A percentile compares a stretch with the other conserved stretches of the same genome.
Evolutionary conservation across 1,140 invertebrate species (phyloP).

Genomic region (Protaetia brevitarsis): DNA sequence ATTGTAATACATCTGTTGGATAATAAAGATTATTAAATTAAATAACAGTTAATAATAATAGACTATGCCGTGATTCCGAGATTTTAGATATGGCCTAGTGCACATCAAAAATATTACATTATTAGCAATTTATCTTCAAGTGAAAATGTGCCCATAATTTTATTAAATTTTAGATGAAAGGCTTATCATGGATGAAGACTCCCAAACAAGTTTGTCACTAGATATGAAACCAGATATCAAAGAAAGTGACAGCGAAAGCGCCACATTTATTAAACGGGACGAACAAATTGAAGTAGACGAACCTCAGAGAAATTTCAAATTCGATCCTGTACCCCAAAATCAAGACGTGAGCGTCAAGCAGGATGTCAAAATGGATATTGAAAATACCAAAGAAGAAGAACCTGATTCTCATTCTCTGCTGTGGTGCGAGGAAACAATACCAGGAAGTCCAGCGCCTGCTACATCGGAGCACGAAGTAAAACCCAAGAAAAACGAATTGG

Average conservation of each 20-base stretch:
- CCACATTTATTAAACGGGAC: constrained; percentile 24
- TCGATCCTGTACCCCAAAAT: constrained; percentile 23
- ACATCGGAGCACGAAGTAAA: constrained; percentile 47
- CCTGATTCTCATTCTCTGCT: constrained; percentile 56
- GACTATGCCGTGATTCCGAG: no score
- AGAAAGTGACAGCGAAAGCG: constrained; percentile 37
- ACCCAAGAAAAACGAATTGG: constrained; percentile 50
- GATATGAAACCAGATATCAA: constrained; percentile 40
- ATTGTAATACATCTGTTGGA: no score
- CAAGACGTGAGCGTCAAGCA: constrained; percentile 47
- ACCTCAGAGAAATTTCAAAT: constrained; percentile 40
- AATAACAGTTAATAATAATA: no score
- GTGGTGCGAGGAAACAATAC: constrained; percentile 85
- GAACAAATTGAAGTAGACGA: constrained; percentile 16
- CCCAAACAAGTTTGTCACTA: constrained; percentile 39
- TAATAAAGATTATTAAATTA: no score
- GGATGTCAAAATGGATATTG: constrained; percentile 27
- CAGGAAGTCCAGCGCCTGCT: constrained; percentile 74
- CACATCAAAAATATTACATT: no score
- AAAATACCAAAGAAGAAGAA: constrained; percentile 40
- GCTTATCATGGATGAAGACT: constrained; percentile 39
- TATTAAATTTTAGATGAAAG: constrained; percentile 24
- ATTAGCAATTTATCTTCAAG: no score
- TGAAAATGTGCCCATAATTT: no score
- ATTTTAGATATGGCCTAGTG: no score